Percentiles rank a stretch among this genome's conserved stretches.
Conservation (phyloP, 2,888 invertebrate genomes). For the Encarsia formosa region DNA sequence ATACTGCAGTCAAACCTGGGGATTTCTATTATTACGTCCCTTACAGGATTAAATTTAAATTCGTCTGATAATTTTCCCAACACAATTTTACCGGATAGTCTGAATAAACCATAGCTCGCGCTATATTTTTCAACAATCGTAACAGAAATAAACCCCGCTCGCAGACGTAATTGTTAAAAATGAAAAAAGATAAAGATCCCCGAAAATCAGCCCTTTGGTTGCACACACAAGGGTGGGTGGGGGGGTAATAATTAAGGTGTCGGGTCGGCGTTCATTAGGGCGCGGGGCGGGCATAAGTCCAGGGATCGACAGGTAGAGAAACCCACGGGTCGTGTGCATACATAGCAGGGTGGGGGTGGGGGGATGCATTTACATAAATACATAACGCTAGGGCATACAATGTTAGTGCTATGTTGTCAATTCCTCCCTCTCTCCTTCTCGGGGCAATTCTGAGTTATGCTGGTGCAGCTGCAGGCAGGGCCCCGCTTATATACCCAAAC, state of each 20-base stretch:
- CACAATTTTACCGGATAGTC: too few species aligned
- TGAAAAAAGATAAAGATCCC: neutral
- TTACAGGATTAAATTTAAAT: too few species aligned
- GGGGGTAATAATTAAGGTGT: neutral
- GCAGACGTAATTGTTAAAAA: neutral
- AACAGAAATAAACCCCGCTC: too few species aligned
- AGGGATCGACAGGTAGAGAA: slow-evolving; percentile 17
- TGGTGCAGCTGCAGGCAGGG: slow-evolving; percentile 42
- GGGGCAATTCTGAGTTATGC: slow-evolving; percentile 52
- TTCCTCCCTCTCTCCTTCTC: slow-evolving; percentile 38
- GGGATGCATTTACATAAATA: slow-evolving; percentile 52
- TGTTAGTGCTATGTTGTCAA: slow-evolving; percentile 52
- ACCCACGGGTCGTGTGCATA: slow-evolving; percentile 10
- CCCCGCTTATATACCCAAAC: slow-evolving; percentile 21
- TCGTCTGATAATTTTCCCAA: too few species aligned
- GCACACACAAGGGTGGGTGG: neutral
- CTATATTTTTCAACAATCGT: too few species aligned
- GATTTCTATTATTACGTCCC: too few species aligned
- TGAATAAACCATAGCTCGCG: too few species aligned
- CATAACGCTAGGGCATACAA: slow-evolving; percentile 52
- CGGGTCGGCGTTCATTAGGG: neutral
- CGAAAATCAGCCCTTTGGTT: neutral
- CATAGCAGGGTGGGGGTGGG: slow-evolving; percentile 11
- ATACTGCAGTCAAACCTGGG: too few species aligned
- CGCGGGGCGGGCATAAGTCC: slow-evolving; percentile 5